Percentiles rank a stretch among this genome's conserved stretches.
phyloP scores from a whole-genome alignment of 2,113 vertebrate species.

The Columba livia region DNA sequence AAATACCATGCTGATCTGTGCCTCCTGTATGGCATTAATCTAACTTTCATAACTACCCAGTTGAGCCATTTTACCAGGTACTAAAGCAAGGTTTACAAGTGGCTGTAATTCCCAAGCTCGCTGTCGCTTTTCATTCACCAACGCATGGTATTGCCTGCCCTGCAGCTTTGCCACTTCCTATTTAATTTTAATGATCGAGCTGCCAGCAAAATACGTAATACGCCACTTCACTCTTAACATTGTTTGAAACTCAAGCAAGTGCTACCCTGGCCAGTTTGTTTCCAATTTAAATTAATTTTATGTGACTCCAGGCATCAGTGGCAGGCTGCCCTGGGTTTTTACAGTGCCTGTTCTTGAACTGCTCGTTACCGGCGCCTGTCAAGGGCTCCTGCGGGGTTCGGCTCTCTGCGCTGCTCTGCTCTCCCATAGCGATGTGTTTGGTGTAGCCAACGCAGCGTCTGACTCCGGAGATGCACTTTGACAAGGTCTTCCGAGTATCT shows the following conservation, averaged over 20 bases:
- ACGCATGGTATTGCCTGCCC: background rate
- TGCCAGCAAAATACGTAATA: background rate
- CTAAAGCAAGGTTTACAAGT: constrained; percentile 53
- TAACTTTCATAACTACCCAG: constrained; percentile 12
- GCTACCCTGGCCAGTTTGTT: constrained; percentile 38
- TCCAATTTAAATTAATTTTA: constrained; percentile 67
- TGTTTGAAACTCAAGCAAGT: background rate
- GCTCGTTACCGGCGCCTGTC: background rate
- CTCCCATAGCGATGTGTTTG: background rate
- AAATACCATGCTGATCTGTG: background rate
- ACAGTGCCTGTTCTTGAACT: background rate
- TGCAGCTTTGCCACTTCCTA: constrained; percentile 53
- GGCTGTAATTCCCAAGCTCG: constrained; percentile 16
- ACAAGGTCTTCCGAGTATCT: background rate
- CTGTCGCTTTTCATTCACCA: background rate
- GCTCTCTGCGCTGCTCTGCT: fast-evolving
- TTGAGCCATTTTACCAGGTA: constrained; percentile 35
- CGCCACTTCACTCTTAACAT: fast-evolving
- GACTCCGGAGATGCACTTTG: fast-evolving
- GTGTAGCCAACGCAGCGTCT: background rate
- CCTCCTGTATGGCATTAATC: constrained; percentile 6
- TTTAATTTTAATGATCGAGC: constrained; percentile 44
- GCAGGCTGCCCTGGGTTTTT: constrained; percentile 39
- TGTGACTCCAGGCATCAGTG: constrained; percentile 54
- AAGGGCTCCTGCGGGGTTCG: background rate